Evolutionary conservation across 2,797 vertebrate species (phyloP).

Genomic region (Menidia menidia): DNA sequence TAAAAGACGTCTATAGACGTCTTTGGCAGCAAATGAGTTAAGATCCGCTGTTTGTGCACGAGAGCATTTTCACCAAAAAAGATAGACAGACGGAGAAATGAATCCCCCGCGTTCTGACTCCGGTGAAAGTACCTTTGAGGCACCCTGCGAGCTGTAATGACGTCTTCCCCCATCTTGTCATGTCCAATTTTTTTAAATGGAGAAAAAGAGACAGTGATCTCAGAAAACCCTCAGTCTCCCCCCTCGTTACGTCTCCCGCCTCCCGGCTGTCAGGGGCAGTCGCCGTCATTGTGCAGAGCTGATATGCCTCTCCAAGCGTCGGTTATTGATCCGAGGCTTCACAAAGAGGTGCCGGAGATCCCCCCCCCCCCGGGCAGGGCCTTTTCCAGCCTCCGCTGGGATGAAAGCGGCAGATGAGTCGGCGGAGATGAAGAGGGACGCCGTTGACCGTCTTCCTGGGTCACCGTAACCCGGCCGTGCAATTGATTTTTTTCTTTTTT

Average conservation of each 20-base stretch:
- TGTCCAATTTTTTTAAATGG: slow-evolving; percentile 24
- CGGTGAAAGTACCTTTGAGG: slow-evolving; percentile 37
- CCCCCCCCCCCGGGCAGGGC: slow-evolving; percentile 24
- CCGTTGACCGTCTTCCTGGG: slow-evolving; percentile 22
- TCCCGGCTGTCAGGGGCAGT: slow-evolving; percentile 54
- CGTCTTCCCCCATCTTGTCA: slow-evolving; percentile 36
- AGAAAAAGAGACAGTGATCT: slow-evolving; percentile 26
- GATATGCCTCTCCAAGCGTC: slow-evolving; percentile 41
- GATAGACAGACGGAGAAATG: neutral
- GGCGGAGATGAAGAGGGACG: slow-evolving; percentile 33
- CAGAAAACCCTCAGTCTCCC: slow-evolving; percentile 39
- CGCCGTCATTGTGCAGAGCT: slow-evolving; percentile 42
- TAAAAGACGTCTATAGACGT: too few species aligned
- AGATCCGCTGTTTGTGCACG: neutral
- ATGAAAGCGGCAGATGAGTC: slow-evolving; percentile 55
- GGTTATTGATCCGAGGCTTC: slow-evolving; percentile 66
- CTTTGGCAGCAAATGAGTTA: neutral
- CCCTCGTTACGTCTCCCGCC: slow-evolving; percentile 59
- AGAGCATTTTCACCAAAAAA: neutral
- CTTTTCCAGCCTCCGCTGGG: slow-evolving; percentile 16
- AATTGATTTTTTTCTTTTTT: slow-evolving; percentile 27
- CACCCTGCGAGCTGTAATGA: slow-evolving; percentile 18
- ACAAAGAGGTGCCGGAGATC: slow-evolving; percentile 30
- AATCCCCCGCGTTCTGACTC: slow-evolving; percentile 35
- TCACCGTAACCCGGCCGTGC: neutral